Base-by-base conservation (phyloP, 53 echinoderm and acorn worm genomes). In the Crossaster papposus region DNA sequence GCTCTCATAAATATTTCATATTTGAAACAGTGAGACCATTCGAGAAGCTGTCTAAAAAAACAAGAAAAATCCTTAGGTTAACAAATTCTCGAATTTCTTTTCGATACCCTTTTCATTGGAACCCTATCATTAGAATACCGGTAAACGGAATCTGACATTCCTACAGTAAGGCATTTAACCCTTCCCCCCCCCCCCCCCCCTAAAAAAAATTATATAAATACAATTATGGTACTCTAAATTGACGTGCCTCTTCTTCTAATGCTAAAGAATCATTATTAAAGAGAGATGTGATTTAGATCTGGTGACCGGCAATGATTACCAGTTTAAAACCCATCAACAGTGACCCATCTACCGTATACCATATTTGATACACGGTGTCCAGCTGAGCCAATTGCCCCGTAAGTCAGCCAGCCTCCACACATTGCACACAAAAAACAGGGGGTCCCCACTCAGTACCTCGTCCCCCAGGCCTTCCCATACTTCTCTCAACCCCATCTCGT, bases 341-440 rank as follows among this genome's bases (percentile, higher is more conserved):
- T 36, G 77, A 87, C 23, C 54, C 53, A 26, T 52, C 33, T n/a
- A n/a, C n/a, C 54, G 72, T 76, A 87, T 77, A n/a, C n/a, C 64
- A 24, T 38, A 76, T 75, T 87, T 87, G 87, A 75, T 58, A 58
- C 58, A 58, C 77, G 72, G n/a, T 87, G 87, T 77, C 87, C 87
- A 76, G 76, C 63, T 38, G 54, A 54, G 52, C 77, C n/a, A 83
- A 32, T 7, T 30, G 85, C 32, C 71, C 34, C 78, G 78, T 23
- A 44, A 32, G 68, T 68, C 68, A 68, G 68, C 68, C 24, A 26
- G 68, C 20, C 28, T 0, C 62, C 17, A 18, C 17, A 23, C 62
- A 0, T 62, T 9, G 44, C 44, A 62, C n/a, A n/a, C n/a, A n/a
- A n/a, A n/a, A 62, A 23, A 62, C 62, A n/a, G 62, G 62, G 51